Percentiles rank a stretch among this genome's conserved stretches.
phyloP scores from a whole-genome alignment of 2,113 vertebrate genomes.

The Pluvianellus socialis region DNA sequence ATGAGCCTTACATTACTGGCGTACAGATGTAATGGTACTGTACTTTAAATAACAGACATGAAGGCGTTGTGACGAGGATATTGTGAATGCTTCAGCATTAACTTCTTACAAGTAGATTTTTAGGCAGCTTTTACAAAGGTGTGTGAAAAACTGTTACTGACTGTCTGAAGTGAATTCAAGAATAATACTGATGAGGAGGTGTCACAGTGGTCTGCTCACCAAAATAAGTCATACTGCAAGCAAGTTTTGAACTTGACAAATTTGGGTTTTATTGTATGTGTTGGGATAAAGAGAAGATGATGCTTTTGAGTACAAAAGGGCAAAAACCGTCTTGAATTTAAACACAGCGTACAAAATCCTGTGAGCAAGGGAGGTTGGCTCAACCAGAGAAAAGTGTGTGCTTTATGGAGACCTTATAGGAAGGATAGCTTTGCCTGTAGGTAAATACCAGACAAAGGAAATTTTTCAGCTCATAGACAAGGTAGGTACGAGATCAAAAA shows the following conservation, averaged over 20 bases:
- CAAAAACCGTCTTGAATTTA: neutral
- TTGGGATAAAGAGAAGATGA: neutral
- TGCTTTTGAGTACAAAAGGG: neutral
- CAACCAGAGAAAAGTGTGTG: neutral
- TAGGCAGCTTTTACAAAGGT: slow-evolving; percentile 3
- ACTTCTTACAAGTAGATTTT: neutral
- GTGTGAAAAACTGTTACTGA: neutral
- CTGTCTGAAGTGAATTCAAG: neutral
- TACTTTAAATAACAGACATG: neutral
- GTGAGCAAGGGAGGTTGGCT: neutral
- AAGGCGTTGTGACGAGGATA: neutral
- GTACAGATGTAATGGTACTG: neutral
- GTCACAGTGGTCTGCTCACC: neutral
- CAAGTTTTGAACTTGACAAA: neutral
- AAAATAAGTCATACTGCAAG: neutral
- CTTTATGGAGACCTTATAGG: neutral
- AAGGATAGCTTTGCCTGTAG: neutral
- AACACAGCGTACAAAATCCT: neutral
- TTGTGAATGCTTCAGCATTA: neutral
- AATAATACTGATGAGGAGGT: neutral
- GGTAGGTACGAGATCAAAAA: neutral
- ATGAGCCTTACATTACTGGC: neutral
- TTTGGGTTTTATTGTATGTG: neutral
- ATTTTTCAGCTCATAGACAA: neutral
- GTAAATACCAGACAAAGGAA: neutral